phyloP scores from a whole-genome alignment of 2,888 invertebrate species.

The Pristionchus mayeri region DNA sequence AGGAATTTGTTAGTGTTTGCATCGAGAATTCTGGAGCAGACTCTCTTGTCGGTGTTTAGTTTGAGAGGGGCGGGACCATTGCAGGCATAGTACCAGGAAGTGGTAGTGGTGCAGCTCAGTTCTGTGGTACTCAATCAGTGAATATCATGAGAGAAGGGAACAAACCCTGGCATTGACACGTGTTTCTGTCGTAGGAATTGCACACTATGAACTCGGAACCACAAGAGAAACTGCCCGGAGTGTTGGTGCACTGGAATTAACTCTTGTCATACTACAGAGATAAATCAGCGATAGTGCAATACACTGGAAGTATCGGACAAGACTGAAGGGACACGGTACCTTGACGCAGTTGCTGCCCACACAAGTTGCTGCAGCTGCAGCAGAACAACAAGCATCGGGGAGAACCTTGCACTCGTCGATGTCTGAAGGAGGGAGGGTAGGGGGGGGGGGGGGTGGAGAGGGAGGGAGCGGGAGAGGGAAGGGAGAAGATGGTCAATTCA shows the following conservation, averaged over 20 bases:
- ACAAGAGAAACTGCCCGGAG: not conserved
- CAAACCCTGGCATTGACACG: conserved; percentile 4
- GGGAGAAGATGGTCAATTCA: not conserved
- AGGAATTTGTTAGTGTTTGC: not conserved
- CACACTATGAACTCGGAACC: not conserved
- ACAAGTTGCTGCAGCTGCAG: not conserved
- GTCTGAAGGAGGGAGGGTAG: not conserved
- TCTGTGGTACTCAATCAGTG: not conserved
- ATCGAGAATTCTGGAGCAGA: conserved; percentile 22
- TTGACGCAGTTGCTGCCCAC: conserved; percentile 3
- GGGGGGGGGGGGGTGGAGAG: no score
- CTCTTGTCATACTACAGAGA: no score
- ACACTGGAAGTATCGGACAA: no score
- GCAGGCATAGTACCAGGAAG: conserved; percentile 20
- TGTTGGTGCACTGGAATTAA: conserved; percentile 6
- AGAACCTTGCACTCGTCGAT: conserved; percentile 24
- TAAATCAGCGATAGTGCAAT: no score
- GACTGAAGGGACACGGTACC: not conserved
- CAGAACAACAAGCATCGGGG: not conserved
- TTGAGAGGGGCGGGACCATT: not conserved
- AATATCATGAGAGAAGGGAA: not conserved
- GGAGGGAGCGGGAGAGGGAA: not conserved
- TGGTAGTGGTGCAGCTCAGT: not conserved
- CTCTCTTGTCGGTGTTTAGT: not conserved
- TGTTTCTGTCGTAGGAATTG: not conserved